A percentile compares a stretch with the other conserved stretches of the same genome.
Conservation (phyloP, 2,797 vertebrate genomes). For the Bufotes viridis region DNA sequence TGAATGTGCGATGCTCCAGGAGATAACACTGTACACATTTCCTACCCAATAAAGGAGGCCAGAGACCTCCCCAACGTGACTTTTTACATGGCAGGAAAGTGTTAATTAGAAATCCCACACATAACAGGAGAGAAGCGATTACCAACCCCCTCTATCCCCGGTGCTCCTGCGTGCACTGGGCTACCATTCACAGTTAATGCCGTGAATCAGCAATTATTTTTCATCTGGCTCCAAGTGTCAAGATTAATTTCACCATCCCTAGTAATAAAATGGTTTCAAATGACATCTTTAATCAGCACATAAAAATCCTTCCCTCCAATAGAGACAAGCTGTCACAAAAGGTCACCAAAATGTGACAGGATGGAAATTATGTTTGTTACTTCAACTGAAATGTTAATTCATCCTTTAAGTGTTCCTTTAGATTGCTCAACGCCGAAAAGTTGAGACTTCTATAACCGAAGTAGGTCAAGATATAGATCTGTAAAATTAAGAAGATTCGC, state of each 20-base stretch:
- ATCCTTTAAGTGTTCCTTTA: constrained; percentile 73
- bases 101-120: constrained; percentile 50
- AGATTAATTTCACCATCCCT: constrained; percentile 85
- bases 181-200: constrained; percentile 73
- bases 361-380: constrained; percentile 86
- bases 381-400: constrained; percentile 89
- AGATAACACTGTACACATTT: not conserved
- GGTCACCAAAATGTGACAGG: constrained; percentile 88
- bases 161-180: constrained; percentile 66
- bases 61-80: not conserved
- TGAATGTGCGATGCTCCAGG: not conserved
- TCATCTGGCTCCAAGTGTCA: constrained; percentile 84
- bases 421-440: constrained; percentile 6
- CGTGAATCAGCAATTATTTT: constrained; percentile 91
- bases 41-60: not conserved
- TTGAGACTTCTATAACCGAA: not conserved
- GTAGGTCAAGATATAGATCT: not conserved
- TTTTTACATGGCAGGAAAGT: not conserved
- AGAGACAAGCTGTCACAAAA: constrained; percentile 88
- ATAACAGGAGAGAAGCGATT: constrained; percentile 47
- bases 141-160: constrained; percentile 62
- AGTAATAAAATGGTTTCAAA: constrained; percentile 92
- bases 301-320: constrained; percentile 82
- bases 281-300: constrained; percentile 90
- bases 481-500: not conserved